Base-by-base conservation (phyloP, 30 jellyfish, hydroid and myxozoan species). In the Pelagia noctiluca region DNA sequence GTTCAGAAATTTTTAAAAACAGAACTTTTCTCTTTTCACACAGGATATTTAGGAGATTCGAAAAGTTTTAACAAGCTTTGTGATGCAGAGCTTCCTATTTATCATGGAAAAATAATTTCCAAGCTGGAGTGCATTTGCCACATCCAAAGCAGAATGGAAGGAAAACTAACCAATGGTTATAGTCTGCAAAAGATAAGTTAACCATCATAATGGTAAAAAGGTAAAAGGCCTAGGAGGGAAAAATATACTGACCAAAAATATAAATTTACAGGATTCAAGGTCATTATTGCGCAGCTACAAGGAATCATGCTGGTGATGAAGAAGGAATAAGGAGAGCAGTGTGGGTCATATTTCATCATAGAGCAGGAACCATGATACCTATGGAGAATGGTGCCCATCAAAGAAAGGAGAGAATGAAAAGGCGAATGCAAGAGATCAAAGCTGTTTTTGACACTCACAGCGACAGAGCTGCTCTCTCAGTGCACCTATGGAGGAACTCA, bases 391-490 rank as follows among this genome's bases (percentile, higher is more conserved):
- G 73, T 60, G 73, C 28, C 26, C 73, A 60, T 25, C 25, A 8
- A 60, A 60, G 25, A 16, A 12, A 8, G 26, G 26, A n/a, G 28
- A 60, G 26, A 8, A n/a, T n/a, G n/a, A n/a, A n/a, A n/a, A n/a
- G n/a, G n/a, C n/a, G n/a, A n/a, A n/a, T n/a, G n/a, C n/a, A n/a
- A n/a, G n/a, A n/a, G n/a, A n/a, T n/a, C n/a, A n/a, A n/a, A n/a
- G n/a, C n/a, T n/a, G n/a, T n/a, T n/a, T n/a, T n/a, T n/a, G n/a
- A n/a, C n/a, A n/a, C 80, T 31, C 23, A 31, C 80, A 31, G 38
- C 42, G 29, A 66, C 29, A 66, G 80, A 66, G 80, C 80, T 24
- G 30, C 80, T 66, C 47, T 25, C 48, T 35, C 37, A 67, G 66
- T 70, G 82, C 25, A 16, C 34, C 19, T 28, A 1, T 26, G 28